Percentiles rank a stretch among this genome's conserved stretches.
Evolutionary conservation across 1,140 invertebrate genomes (phyloP).

Genomic region (Lasioglossum albipes): DNA sequence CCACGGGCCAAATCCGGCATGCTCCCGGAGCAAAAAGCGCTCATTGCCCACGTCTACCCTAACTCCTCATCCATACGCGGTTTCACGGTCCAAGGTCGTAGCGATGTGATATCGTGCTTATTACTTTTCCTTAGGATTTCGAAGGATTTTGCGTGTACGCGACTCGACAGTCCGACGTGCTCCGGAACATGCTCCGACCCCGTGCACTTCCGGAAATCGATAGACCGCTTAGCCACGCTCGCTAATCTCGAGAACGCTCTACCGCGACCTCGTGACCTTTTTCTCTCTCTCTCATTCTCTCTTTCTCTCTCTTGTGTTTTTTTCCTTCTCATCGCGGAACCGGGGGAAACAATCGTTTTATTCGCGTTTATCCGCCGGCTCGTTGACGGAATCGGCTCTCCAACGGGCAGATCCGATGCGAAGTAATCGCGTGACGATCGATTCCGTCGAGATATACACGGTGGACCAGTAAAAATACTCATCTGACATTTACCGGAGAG

Average conservation of each 20-base stretch:
- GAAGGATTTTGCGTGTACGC: no score
- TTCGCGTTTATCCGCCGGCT: background rate
- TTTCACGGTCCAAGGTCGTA: no score
- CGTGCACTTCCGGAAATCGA: slow-evolving; percentile 16
- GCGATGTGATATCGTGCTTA: no score
- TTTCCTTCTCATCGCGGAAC: background rate
- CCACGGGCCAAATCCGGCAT: no score
- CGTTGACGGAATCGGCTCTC: background rate
- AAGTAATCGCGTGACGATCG: background rate
- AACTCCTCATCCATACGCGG: no score
- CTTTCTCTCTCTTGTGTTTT: background rate
- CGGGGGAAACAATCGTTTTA: slow-evolving; percentile 1
- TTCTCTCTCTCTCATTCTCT: background rate
- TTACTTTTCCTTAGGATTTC: no score
- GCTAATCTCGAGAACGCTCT: slow-evolving; percentile 37
- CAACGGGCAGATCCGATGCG: background rate
- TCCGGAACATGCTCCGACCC: background rate
- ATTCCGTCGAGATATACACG: background rate
- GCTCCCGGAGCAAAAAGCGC: no score
- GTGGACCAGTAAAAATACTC: no score
- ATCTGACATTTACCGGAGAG: no score
- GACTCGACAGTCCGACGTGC: no score
- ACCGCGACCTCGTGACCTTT: slow-evolving; percentile 31
- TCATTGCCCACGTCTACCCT: no score
- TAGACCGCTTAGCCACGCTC: slow-evolving; percentile 17